Evolutionary conservation across 92 coral and sea anemone species (phyloP), one percentile per base, ranked within the genome.

Genomic region (Pocillopora grandis): DNA sequence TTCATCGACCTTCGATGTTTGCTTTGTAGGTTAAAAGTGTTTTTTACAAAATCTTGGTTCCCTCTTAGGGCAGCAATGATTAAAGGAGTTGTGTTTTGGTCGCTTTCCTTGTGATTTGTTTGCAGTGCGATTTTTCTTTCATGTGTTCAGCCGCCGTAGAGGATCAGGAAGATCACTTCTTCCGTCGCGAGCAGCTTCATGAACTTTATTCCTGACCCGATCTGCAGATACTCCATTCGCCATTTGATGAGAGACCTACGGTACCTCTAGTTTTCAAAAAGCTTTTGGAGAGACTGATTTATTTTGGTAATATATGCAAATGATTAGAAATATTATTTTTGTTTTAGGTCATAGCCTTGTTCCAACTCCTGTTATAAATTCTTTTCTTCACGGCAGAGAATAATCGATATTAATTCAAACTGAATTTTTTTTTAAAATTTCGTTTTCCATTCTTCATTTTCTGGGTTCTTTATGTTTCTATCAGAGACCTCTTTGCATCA

Each of bases 1-100:
- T 89, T 52, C 95, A 90, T 69, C 84, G 70, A 10, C 85, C 92
- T 78, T 89, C 95, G 3, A 89, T 83, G 58, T 92, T 82, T 14
- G 92, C 94, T 12, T 81, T 82, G 76, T 86, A 89, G 10, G 77
- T 80, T 11, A 92, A 87, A 42, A 92, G 89, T 13, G 86, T 61
- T 33, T 33, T 86, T 79, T 18, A 92, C 91, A 37, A 87, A 75
- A 21, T 92, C 86, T 12, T 86, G 62, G 58, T 92, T 78, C 23
- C 95, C 95, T 84, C 86, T 89, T 23, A 82, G 66, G 14, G 90
- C 88, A 0, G 95, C 92, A n/a, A 87, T 86, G 17, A 92, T 86
- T 20, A 92, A 56, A 2, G 95, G 95, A 11, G 92, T 86, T 8
- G 91, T 84, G 31, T 78, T 21, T 31, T 86, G 91, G 36, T 92